phyloP scores from a whole-genome alignment of 2,888 invertebrate genomes.

The Phoronis australis region DNA sequence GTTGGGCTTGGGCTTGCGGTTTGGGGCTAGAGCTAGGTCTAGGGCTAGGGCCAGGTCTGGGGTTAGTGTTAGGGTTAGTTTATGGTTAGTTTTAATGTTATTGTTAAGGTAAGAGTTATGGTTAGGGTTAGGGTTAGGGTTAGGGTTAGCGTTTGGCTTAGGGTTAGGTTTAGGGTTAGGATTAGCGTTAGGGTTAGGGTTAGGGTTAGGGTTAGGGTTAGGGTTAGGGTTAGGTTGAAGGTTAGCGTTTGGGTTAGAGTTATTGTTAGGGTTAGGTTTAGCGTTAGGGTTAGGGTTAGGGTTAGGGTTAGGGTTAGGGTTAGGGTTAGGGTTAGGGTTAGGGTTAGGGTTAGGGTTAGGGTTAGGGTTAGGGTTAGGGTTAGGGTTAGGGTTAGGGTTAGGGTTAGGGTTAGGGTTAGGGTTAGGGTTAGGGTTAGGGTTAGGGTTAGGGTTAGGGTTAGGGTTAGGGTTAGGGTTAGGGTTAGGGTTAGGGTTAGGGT shows the following conservation, averaged over 20 bases:
- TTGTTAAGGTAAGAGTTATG: conserved; percentile 15
- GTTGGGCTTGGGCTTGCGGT: conserved; percentile 13
- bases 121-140: conserved; percentile 20
- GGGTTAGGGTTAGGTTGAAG: conserved; percentile 21
- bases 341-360: no score
- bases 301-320: conserved; percentile 11
- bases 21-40: conserved; percentile 12
- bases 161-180: no score
- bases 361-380: no score
- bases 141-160: conserved; percentile 18
- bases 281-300: conserved; percentile 14
- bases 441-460: no score
- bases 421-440: no score
- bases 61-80: conserved; percentile 20
- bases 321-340: no score
- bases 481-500: no score
- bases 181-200: conserved; percentile 10
- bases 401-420: no score
- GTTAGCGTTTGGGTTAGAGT: conserved; percentile 19
- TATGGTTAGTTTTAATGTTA: conserved; percentile 21
- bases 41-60: conserved; percentile 16
- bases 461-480: no score
- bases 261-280: no score
- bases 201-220: conserved; percentile 11
- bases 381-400: no score